Evolutionary conservation across 2,797 vertebrate genomes (phyloP).

Genomic region (Protosalanx chinensis): DNA sequence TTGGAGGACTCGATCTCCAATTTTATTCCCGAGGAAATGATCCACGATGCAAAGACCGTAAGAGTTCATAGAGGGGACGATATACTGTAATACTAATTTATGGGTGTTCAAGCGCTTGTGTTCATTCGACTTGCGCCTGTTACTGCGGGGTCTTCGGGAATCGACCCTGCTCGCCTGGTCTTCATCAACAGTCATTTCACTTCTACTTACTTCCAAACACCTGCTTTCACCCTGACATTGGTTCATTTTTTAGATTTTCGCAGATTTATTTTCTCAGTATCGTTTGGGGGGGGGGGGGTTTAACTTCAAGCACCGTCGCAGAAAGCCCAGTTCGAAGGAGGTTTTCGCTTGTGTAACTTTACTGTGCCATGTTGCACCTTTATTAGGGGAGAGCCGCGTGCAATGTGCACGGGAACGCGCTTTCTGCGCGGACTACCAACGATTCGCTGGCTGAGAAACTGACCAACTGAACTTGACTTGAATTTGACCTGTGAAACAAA

Average conservation of each 20-base stretch:
- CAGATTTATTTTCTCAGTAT: slow-evolving; percentile 14
- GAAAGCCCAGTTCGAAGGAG: slow-evolving; percentile 14
- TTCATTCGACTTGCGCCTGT: slow-evolving; percentile 40
- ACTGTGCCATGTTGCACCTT: slow-evolving; percentile 27
- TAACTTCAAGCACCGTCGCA: slow-evolving; percentile 28
- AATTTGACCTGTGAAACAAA: slow-evolving; percentile 16
- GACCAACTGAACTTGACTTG: slow-evolving; percentile 17
- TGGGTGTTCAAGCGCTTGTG: slow-evolving; percentile 45
- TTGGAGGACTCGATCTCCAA: slow-evolving; percentile 56
- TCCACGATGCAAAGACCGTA: slow-evolving; percentile 64
- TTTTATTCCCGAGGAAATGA: slow-evolving; percentile 57
- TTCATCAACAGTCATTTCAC: slow-evolving; percentile 12
- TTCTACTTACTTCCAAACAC: slow-evolving; percentile 13
- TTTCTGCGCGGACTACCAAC: not conserved
- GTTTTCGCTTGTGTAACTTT: slow-evolving; percentile 35
- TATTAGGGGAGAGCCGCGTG: slow-evolving; percentile 9
- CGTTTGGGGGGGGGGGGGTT: not conserved
- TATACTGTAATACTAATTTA: slow-evolving; percentile 55
- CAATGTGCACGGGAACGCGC: slow-evolving; percentile 20
- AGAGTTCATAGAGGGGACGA: slow-evolving; percentile 59
- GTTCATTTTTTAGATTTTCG: not conserved
- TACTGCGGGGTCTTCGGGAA: slow-evolving; percentile 33
- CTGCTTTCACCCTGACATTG: slow-evolving; percentile 19
- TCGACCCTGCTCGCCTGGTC: slow-evolving; percentile 6
- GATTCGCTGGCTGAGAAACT: not conserved